Percentiles rank a stretch among this genome's conserved stretches.
These are phyloP conservation scores for Bhutanitis thaidina DNA, from an alignment of 2,888 invertebrate genomes.

Conservation along the genomic window DNA sequence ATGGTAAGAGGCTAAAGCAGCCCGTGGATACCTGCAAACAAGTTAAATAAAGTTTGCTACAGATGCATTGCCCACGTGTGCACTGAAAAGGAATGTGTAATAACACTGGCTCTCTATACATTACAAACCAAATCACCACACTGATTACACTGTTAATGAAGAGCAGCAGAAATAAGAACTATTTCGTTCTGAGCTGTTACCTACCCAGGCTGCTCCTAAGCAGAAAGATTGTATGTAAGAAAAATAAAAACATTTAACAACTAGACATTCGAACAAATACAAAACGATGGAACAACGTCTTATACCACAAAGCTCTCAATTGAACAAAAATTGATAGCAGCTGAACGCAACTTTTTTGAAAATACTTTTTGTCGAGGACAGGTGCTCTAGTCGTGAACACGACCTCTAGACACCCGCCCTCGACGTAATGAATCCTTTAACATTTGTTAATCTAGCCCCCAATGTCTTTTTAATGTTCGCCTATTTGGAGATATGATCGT, in stretches of 20 bases:
- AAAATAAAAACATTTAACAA: background rate
- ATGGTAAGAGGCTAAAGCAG: too few relatives aligned
- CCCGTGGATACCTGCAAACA: too few relatives aligned
- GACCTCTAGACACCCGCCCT: background rate
- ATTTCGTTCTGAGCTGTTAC: too few relatives aligned
- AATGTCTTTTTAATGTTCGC: slow-evolving; percentile 64
- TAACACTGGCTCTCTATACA: too few relatives aligned
- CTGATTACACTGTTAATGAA: too few relatives aligned
- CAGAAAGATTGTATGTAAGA: too few relatives aligned
- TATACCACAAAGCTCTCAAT: background rate
- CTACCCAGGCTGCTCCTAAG: too few relatives aligned
- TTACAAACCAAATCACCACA: too few relatives aligned
- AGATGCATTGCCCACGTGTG: too few relatives aligned
- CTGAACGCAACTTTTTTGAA: slow-evolving; percentile 19
- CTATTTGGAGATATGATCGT: slow-evolving; percentile 36
- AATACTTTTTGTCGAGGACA: slow-evolving; percentile 19
- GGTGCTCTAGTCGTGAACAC: slow-evolving; percentile 10
- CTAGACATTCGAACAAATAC: background rate
- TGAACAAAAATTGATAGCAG: slow-evolving; percentile 8
- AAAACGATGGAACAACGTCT: background rate
- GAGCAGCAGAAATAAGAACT: too few relatives aligned
- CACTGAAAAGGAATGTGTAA: too few relatives aligned
- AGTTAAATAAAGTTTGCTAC: too few relatives aligned
- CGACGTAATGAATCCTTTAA: slow-evolving; percentile 50
- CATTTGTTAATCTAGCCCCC: slow-evolving; percentile 54